phyloP scores from a whole-genome alignment of 2,888 invertebrate species.

The Biston stratarius region DNA sequence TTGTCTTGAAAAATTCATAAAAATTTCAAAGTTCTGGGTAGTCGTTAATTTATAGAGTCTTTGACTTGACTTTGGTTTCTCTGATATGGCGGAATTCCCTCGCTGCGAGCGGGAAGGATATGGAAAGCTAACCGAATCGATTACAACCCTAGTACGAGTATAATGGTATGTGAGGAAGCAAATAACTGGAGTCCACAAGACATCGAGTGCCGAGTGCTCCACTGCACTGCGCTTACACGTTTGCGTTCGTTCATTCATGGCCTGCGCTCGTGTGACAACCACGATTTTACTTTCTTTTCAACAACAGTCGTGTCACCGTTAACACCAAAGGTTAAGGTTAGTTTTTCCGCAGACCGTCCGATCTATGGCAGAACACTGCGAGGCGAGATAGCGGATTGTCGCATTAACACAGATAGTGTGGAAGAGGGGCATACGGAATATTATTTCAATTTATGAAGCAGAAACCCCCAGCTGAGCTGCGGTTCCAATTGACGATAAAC shows the following conservation, averaged over 20 bases:
- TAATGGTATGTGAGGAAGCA: not conserved
- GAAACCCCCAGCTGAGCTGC: constrained; percentile 8
- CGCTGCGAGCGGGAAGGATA: too few relatives aligned
- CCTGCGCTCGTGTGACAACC: constrained; percentile 26
- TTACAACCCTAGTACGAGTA: not conserved
- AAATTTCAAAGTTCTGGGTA: too few relatives aligned
- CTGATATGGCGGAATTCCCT: too few relatives aligned
- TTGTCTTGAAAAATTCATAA: too few relatives aligned
- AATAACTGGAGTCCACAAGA: not conserved
- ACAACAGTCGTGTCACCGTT: constrained; percentile 8
- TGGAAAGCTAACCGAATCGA: not conserved
- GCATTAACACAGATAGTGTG: constrained; percentile 31
- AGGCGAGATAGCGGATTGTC: constrained; percentile 15
- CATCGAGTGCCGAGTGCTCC: constrained; percentile 4
- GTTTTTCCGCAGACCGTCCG: constrained; percentile 2
- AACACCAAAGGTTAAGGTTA: constrained; percentile 16
- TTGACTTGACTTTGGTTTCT: too few relatives aligned
- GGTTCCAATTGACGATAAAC: not conserved
- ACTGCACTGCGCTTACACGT: constrained; percentile 23
- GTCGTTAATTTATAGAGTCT: too few relatives aligned
- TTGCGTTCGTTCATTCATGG: constrained; percentile 50
- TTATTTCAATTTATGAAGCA: constrained; percentile 39
- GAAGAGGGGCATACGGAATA: constrained; percentile 28
- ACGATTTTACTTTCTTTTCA: constrained; percentile 4
- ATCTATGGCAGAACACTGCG: not conserved